Conservation (phyloP, 2,797 vertebrate genomes). For the Lepilemur septentrionalis region DNA sequence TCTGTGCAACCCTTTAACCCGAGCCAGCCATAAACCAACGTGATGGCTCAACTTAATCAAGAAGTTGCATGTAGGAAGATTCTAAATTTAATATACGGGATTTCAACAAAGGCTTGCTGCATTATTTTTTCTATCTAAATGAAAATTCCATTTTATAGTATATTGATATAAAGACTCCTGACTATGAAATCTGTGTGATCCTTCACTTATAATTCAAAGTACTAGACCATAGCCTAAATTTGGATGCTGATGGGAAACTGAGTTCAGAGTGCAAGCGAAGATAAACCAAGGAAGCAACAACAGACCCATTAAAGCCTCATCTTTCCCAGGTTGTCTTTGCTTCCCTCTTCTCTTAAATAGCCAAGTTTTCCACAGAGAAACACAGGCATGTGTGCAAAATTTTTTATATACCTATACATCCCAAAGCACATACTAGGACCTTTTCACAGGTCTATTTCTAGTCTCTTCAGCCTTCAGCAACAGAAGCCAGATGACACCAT, state of each 20-base stretch:
- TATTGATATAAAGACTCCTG: background rate
- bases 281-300: background rate
- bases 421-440: background rate
- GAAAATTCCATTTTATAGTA: slow-evolving; percentile 37
- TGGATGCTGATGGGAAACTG: background rate
- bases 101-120: background rate
- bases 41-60: background rate
- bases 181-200: background rate
- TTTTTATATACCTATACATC: background rate
- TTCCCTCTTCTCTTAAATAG: background rate
- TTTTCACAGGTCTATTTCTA: background rate
- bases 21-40: background rate
- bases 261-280: background rate
- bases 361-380: background rate
- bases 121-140: background rate
- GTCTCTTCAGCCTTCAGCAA: background rate
- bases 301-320: background rate
- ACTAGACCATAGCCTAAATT: background rate
- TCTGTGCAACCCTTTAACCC: background rate
- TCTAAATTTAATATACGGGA: background rate
- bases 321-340: background rate
- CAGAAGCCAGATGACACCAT: background rate
- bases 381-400: background rate
- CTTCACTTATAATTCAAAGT: background rate
- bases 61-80: background rate